phyloP scores from a whole-genome alignment of 2,797 vertebrate species.

The Falco rusticolus region DNA sequence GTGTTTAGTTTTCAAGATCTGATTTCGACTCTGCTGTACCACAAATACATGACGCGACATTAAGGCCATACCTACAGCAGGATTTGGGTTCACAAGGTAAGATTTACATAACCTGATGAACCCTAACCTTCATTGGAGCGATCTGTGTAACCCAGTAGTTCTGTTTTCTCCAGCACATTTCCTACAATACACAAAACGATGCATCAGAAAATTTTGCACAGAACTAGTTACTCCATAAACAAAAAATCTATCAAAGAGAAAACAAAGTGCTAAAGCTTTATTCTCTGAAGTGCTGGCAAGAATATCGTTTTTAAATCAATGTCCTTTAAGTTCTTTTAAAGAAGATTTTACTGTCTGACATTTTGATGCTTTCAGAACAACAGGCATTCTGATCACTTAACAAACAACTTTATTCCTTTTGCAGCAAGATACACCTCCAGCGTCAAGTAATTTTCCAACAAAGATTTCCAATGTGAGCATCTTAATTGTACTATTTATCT shows the following conservation, averaged over 20 bases:
- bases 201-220: not conserved
- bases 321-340: not conserved
- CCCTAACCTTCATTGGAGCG: not conserved
- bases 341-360: not conserved
- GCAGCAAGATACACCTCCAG: not conserved
- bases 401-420: not conserved
- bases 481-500: not conserved
- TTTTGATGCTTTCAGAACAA: not conserved
- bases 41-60: not conserved
- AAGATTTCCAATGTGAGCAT: not conserved
- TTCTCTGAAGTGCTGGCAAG: not conserved
- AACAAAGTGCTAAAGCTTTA: not conserved
- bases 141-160: not conserved
- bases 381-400: not conserved
- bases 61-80: not conserved
- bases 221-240: not conserved
- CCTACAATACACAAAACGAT: not conserved
- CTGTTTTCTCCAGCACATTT: not conserved
- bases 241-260: not conserved
- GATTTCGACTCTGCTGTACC: not conserved
- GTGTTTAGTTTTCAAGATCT: not conserved
- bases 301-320: not conserved
- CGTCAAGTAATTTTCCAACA: not conserved
- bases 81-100: not conserved
- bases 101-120: not conserved